Evolutionary conservation across 2,797 vertebrate genomes (phyloP), one percentile per base, ranked within the genome.

Genomic region (Synaphobranchus kaupii): DNA sequence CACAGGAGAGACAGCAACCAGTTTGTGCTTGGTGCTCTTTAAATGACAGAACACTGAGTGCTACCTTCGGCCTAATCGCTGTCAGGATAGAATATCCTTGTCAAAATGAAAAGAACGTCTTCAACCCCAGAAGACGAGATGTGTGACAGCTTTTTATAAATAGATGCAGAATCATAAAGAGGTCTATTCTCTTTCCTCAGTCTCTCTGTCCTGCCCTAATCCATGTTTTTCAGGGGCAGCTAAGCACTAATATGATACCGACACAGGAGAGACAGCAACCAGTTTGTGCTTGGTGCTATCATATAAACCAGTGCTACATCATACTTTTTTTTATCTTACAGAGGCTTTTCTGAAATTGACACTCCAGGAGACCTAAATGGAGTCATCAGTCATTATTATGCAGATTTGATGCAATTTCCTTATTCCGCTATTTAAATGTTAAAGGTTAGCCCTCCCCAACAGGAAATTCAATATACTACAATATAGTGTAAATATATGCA

Each of bases 181-280:
- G 56, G 8, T 6, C 86, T 58, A 22, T 84, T 84, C 12, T 39
- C 22, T 85, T 73, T 31, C 54, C 63, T 52, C 73, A 25, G 90
- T 85, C 89, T 86, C 85, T 89, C 89, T 48, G 48, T 86, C 89
- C 78, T 91, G 90, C 89, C 83, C 83, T 93, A 91, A 92, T 92
- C 56, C 56, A 83, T 83, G 17, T 58, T n/a, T 44, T 28, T 3
- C 44, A 83, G 48, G 60, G 63, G 31, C 13, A n/a, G n/a, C n/a
- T n/a, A n/a, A n/a, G n/a, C n/a, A n/a, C n/a, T n/a, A n/a, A n/a
- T n/a, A n/a, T n/a, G n/a, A n/a, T n/a, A n/a, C n/a, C n/a, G n/a
- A n/a, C n/a, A n/a, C n/a, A n/a, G n/a, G n/a, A n/a, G n/a, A n/a
- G n/a, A n/a, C n/a, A n/a, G n/a, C n/a, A n/a, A n/a, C n/a, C n/a